These are phyloP conservation scores for Drosophila insularis DNA, from an alignment of 1,140 invertebrate genomes.

Conservation along the genomic window DNA sequence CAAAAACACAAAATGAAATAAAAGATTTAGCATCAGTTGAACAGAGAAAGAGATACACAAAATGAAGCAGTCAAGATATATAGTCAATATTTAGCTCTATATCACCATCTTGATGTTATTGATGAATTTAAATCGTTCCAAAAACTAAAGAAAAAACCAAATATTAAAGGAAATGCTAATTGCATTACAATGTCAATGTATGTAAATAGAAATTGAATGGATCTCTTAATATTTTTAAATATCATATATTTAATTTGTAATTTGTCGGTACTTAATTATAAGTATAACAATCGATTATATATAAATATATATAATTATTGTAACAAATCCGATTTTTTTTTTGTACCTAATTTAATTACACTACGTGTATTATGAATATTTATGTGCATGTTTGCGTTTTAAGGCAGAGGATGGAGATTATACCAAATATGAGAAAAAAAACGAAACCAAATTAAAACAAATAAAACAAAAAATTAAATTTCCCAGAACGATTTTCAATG, in stretches of 20 bases:
- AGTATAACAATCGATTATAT: background rate
- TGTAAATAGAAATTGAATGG: constrained; percentile 1
- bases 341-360: constrained; percentile 10
- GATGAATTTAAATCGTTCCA: background rate
- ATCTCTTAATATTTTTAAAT: constrained; percentile 6
- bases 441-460: background rate
- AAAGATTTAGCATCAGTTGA: background rate
- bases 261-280: background rate
- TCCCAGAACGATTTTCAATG: background rate
- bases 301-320: background rate
- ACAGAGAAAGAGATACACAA: constrained; percentile 4
- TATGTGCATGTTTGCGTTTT: background rate
- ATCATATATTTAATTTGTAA: constrained; percentile 8
- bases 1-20: background rate
- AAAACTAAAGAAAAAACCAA: background rate
- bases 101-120: background rate
- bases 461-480: background rate
- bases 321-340: background rate
- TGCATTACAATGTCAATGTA: constrained; percentile 4
- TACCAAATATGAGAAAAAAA: background rate
- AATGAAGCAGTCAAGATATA: background rate
- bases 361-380: background rate
- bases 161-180: background rate
- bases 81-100: background rate
- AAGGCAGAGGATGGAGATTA: background rate